Conservation (phyloP, 1,140 invertebrate species). For the Pachypeltis micranthus region DNA sequence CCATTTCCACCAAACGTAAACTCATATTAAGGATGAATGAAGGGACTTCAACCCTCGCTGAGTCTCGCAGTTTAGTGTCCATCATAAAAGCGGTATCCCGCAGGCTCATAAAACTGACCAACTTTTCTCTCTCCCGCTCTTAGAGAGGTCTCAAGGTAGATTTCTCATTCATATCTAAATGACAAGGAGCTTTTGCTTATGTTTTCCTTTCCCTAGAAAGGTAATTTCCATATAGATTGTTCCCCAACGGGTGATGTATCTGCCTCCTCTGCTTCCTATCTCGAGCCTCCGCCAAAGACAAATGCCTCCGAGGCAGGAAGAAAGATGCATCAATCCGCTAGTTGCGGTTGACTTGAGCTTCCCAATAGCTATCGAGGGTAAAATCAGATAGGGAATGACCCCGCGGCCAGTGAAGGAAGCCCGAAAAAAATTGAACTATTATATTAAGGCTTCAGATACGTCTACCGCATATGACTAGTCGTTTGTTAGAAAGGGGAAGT, state of each 20-base stretch:
- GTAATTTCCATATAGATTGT: constrained; percentile 6
- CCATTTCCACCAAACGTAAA: neutral
- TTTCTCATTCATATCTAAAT: constrained; percentile 8
- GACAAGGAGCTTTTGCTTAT: constrained; percentile 1
- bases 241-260: constrained; percentile 2
- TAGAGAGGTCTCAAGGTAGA: neutral
- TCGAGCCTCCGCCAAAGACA: neutral
- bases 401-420: constrained; percentile 1
- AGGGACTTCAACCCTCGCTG: neutral
- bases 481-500: no score
- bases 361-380: neutral
- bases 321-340: neutral
- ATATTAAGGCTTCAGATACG: neutral
- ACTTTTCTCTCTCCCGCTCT: neutral
- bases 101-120: neutral
- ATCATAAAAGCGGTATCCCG: neutral
- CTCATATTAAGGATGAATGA: constrained; percentile 8
- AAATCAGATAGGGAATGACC: neutral
- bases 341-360: neutral
- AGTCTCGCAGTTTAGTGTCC: neutral
- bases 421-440: neutral
- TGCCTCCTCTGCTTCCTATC: neutral
- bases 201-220: neutral
- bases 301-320: constrained; percentile 4
- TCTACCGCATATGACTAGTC: neutral